These are phyloP conservation scores for Apostichopus parvimensis DNA, from an alignment of 35 echinoderm and acorn worm genomes.

Conservation along the genomic window DNA sequence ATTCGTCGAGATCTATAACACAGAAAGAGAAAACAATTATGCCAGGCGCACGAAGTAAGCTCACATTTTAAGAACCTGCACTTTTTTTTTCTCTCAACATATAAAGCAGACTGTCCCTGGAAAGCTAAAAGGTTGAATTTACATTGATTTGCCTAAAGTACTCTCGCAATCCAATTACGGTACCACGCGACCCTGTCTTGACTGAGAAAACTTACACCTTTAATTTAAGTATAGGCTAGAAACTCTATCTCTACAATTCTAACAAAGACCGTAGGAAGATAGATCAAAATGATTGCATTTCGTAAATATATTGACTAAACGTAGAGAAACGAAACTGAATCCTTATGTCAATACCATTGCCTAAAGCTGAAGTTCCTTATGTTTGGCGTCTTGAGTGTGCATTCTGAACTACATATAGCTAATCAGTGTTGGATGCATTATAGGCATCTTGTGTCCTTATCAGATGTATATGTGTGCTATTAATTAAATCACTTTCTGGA, in stretches of 20 bases:
- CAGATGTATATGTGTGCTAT: not conserved
- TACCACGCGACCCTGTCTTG: conserved; percentile 51
- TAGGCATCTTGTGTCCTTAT: not conserved
- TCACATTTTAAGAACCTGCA: conserved; percentile 3
- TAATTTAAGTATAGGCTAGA: conserved; percentile 49
- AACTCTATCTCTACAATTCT: conserved; percentile 29
- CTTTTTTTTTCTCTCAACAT: not conserved
- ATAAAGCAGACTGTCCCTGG: not conserved
- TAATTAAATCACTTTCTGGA: conserved; percentile 4
- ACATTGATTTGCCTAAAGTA: conserved; percentile 20
- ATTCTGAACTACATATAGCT: not conserved
- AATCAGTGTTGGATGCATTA: not conserved
- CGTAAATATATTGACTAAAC: conserved; percentile 53
- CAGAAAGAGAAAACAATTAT: not conserved
- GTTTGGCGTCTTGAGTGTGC: not conserved
- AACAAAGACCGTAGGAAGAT: conserved; percentile 38
- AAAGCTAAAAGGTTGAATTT: conserved; percentile 32
- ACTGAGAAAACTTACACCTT: conserved; percentile 48
- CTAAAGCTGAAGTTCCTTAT: not conserved
- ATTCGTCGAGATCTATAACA: not conserved
- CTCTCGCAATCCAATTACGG: conserved; percentile 49
- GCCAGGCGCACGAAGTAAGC: not conserved
- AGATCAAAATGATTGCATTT: conserved; percentile 51
- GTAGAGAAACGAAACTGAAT: conserved; percentile 36
- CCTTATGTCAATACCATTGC: conserved; percentile 32